Conservation (phyloP, 2,113 vertebrate genomes). For the Donacobius atricapilla region DNA sequence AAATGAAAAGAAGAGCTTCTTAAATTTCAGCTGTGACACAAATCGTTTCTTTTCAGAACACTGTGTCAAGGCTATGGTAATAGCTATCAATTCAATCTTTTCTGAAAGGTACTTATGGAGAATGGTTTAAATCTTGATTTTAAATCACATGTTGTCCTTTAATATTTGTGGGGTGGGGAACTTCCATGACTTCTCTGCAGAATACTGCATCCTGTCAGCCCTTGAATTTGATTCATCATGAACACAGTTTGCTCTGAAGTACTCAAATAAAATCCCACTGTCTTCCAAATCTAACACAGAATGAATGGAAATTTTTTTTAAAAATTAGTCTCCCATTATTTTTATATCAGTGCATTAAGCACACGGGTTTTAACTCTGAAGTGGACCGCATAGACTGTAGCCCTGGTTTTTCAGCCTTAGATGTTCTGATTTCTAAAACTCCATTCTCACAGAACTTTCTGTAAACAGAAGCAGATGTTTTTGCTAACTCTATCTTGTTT, state of each 20-base stretch:
- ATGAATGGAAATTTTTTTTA: not conserved
- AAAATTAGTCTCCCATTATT: not conserved
- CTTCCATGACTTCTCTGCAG: not conserved
- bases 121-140: conserved; percentile 3
- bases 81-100: not conserved
- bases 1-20: not conserved
- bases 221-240: not conserved
- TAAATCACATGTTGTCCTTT: not conserved
- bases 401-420: no score
- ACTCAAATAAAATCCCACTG: not conserved
- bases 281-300: not conserved
- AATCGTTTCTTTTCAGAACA: not conserved
- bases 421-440: no score
- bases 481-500: no score
- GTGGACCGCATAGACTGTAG: not conserved
- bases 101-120: not conserved
- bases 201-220: not conserved
- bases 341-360: not conserved
- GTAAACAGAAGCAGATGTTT: no score
- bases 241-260: not conserved
- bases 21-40: not conserved
- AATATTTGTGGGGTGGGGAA: not conserved
- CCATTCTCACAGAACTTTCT: no score
- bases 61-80: conserved; percentile 10
- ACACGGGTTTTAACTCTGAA: not conserved